Conservation (phyloP, 1,140 invertebrate species). For the Dinothrombium tinctorium region DNA sequence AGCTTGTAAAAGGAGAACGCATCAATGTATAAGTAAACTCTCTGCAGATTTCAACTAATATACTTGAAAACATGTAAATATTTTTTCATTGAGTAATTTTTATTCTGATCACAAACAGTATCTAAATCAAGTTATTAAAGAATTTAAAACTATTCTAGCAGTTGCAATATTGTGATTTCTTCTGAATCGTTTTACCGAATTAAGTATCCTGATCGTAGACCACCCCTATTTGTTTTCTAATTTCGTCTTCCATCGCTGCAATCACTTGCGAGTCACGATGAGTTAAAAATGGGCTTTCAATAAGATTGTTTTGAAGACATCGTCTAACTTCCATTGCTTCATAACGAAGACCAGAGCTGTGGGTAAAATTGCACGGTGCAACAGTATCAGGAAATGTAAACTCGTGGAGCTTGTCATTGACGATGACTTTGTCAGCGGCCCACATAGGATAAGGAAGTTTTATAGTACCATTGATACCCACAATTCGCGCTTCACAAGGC, state of each 20-base stretch:
- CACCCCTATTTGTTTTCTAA: neutral
- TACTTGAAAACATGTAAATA: too few species aligned
- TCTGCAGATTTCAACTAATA: too few species aligned
- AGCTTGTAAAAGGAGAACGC: too few species aligned
- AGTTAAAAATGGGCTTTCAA: slow-evolving; percentile 27
- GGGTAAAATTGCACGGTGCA: slow-evolving; percentile 22
- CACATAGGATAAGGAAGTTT: slow-evolving; percentile 21
- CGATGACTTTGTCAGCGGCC: slow-evolving; percentile 13
- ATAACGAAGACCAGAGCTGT: slow-evolving; percentile 42
- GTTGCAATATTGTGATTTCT: too few species aligned
- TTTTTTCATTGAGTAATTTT: too few species aligned
- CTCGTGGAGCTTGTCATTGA: slow-evolving; percentile 19
- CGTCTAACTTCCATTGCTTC: slow-evolving; percentile 43
- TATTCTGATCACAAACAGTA: too few species aligned
- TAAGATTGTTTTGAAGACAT: slow-evolving; percentile 36
- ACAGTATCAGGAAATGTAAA: slow-evolving; percentile 28
- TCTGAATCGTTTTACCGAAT: too few species aligned
- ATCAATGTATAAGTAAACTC: too few species aligned
- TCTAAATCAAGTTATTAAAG: too few species aligned
- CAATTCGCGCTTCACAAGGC: slow-evolving; percentile 36
- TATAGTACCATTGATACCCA: slow-evolving; percentile 40
- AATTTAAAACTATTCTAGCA: too few species aligned
- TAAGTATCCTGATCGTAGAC: too few species aligned
- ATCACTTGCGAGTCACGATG: neutral
- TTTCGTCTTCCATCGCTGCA: neutral